These are phyloP conservation scores for Hippocampus comes DNA, from an alignment of 2,113 vertebrate species.

Conservation along the genomic window DNA sequence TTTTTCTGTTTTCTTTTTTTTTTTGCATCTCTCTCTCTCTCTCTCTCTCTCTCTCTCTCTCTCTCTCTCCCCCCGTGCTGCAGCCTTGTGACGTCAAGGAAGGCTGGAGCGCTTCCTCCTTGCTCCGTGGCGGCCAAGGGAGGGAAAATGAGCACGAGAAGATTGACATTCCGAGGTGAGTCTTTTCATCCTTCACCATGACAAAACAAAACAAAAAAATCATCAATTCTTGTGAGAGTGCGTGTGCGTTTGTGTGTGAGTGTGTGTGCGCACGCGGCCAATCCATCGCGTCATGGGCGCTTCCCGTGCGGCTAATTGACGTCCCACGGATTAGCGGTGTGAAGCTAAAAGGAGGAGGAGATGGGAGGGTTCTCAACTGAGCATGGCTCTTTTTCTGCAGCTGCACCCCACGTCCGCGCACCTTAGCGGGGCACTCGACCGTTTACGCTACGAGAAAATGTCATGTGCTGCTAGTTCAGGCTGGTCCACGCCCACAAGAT, in stretches of 20 bases:
- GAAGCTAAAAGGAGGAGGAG: slow-evolving; percentile 5
- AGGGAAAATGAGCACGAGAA: slow-evolving; percentile 61
- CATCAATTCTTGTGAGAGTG: background rate
- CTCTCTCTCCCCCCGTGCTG: slow-evolving; percentile 52
- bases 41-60: slow-evolving; percentile 5
- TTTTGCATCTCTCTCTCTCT: background rate
- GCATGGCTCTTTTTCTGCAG: background rate
- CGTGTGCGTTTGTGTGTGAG: slow-evolving; percentile 5
- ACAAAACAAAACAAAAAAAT: background rate
- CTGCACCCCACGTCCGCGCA: background rate
- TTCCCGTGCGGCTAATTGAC: background rate
- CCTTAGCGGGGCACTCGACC: background rate
- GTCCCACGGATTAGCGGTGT: background rate
- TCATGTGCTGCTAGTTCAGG: slow-evolving; percentile 4
- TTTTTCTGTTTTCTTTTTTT: background rate
- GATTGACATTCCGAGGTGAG: slow-evolving; percentile 66
- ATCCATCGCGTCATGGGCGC: slow-evolving; percentile 8
- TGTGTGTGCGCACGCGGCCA: background rate
- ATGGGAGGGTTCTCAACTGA: background rate
- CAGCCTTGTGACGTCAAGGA: slow-evolving; percentile 75
- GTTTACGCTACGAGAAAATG: background rate
- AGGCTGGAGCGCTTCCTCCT: slow-evolving; percentile 69
- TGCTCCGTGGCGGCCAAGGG: slow-evolving; percentile 57
- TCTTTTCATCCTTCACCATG: slow-evolving; percentile 37
- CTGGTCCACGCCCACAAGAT: slow-evolving; percentile 6